A percentile compares a stretch with the other conserved stretches of the same genome.
These are phyloP conservation scores for Otolemur crassicaudatus DNA, from an alignment of 2,797 vertebrate genomes.

Conservation along the genomic window DNA sequence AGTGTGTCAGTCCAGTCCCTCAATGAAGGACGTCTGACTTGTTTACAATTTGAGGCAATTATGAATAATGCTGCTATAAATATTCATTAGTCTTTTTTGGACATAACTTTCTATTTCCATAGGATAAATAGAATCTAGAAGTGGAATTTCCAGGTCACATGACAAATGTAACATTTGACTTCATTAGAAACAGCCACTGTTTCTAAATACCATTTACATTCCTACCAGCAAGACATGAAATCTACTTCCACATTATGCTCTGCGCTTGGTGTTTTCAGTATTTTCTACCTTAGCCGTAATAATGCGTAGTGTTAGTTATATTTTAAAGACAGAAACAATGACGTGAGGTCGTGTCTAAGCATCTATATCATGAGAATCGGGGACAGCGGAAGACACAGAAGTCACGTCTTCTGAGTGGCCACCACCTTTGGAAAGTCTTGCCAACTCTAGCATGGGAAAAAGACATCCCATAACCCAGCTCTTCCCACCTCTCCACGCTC, in stretches of 20 bases:
- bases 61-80: not conserved
- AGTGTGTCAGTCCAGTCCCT: not conserved
- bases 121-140: not conserved
- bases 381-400: not conserved
- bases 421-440: not conserved
- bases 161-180: not conserved
- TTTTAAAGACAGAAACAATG: not conserved
- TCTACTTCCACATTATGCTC: accelerated
- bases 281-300: not conserved
- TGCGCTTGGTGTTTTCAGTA: not conserved
- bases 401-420: not conserved
- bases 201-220: not conserved
- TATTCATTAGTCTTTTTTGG: not conserved
- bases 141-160: not conserved
- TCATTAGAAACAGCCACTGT: not conserved
- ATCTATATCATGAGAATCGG: not conserved
- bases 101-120: not conserved
- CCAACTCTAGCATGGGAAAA: not conserved
- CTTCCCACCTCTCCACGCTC: not conserved
- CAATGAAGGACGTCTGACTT: not conserved
- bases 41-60: not conserved
- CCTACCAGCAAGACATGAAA: not conserved
- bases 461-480: too few relatives aligned
- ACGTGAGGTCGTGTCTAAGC: not conserved
- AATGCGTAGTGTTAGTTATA: not conserved